Evolutionary conservation across 2,797 vertebrate species (phyloP), one percentile per base, ranked within the genome.

Genomic region (Anomalospiza imberbis): DNA sequence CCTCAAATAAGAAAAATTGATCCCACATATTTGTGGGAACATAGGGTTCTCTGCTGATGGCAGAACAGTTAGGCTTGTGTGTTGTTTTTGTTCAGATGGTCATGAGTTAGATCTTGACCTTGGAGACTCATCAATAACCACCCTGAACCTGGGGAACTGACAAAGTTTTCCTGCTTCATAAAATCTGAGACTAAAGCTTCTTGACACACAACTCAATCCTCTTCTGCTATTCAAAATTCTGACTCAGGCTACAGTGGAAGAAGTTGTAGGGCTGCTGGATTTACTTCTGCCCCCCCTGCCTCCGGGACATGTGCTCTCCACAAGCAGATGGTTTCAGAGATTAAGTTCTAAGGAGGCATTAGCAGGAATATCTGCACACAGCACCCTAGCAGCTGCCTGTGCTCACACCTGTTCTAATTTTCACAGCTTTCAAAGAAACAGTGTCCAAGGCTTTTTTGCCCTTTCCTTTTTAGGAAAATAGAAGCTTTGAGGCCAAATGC

Each of bases 351-450:
- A 97, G 94, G 92, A 96, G 86, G 94, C 70, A 96, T 95, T 96
- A 96, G 92, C 60, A 91, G 82, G 92, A 96, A 93, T 96, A 97
- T 97, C 95, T 95, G 92, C 94, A 95, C 95, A 93, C 89, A 94
- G 91, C 55, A 26, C 91, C 72, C 93, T 25, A 5, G 94, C 97
- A 97, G 96, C 97, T 97, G 96, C 94, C 87, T 95, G 50, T 18
- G 61, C 81, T 96, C 92, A 95, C 97, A 97, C 97, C 97, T 97
- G 97, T 97, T 97, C 84, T 73, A 78, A 96, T 94, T 96, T 96
- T 96, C 95, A 93, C 93, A 96, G 95, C 92, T 96, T 97, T 97
- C 95, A 97, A 97, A 97, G 97, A 97, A 96, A 93, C 93, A 96
- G 86, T 96, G 96, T 97, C 92, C 85, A 78, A 91, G 68, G 58